These are phyloP conservation scores for Mycalesis mineus DNA, from an alignment of 2,888 invertebrate species.

Conservation along the genomic window DNA sequence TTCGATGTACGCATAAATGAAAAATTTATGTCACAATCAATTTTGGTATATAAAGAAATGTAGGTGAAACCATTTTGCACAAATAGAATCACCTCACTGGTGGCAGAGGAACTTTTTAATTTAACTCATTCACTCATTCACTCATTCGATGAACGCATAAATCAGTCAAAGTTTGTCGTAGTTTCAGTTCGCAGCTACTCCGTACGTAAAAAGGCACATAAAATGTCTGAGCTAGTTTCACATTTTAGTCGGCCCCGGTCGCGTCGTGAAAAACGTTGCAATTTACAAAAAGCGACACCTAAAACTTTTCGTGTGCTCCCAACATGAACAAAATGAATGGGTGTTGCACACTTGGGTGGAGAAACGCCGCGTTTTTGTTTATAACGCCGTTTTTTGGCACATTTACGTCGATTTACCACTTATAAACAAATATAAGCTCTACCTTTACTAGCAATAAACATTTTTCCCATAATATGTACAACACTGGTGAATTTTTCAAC, in stretches of 20 bases:
- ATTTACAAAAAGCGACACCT: conserved; percentile 35
- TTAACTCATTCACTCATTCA: too few species aligned
- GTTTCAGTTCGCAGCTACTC: conserved; percentile 16
- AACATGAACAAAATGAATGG: conserved; percentile 30
- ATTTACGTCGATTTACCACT: too few species aligned
- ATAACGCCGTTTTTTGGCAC: background rate
- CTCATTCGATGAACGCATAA: conserved; percentile 9
- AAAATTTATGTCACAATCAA: too few species aligned
- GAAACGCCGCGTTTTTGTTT: conserved; percentile 23
- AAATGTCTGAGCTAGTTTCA: conserved; percentile 28
- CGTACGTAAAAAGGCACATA: conserved; percentile 16
- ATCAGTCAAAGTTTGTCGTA: conserved; percentile 23
- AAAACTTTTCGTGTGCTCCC: conserved; percentile 31
- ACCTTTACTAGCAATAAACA: too few species aligned
- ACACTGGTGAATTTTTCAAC: too few species aligned
- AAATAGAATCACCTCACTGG: too few species aligned
- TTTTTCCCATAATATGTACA: too few species aligned
- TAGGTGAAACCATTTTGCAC: too few species aligned
- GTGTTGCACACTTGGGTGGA: conserved; percentile 17
- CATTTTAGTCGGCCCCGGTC: conserved; percentile 29
- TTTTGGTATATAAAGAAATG: too few species aligned
- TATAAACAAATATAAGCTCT: too few species aligned
- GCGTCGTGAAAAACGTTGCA: conserved; percentile 34
- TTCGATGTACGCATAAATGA: too few species aligned
- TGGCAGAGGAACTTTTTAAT: too few species aligned